Evolutionary conservation across 2,797 vertebrate species (phyloP).

Genomic region (Lepus townsendii): DNA sequence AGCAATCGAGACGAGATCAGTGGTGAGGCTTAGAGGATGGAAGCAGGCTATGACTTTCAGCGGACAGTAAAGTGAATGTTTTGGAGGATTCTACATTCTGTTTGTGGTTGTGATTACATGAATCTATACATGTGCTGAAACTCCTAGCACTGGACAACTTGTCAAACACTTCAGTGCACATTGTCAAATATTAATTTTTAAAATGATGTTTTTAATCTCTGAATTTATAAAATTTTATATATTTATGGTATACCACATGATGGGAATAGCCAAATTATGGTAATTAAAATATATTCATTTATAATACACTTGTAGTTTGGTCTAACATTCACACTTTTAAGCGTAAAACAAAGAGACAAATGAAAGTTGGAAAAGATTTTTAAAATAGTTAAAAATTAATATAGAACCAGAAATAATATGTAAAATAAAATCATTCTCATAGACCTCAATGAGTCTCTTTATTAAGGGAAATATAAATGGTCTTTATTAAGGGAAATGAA

Average conservation of each 20-base stretch:
- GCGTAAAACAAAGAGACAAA: not conserved
- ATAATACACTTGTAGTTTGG: not conserved
- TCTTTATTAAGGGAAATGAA: not conserved
- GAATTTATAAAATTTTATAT: not conserved
- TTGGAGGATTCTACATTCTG: not conserved
- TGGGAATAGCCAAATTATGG: not conserved
- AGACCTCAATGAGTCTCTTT: not conserved
- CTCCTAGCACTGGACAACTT: not conserved
- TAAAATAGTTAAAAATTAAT: not conserved
- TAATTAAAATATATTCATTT: not conserved
- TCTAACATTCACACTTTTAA: not conserved
- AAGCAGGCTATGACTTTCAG: not conserved
- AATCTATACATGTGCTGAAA: not conserved
- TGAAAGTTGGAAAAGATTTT: not conserved
- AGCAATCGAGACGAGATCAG: too few relatives aligned
- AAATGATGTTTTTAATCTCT: not conserved
- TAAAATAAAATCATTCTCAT: not conserved
- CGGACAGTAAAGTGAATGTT: not conserved
- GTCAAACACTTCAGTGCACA: not conserved
- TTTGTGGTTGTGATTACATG: not conserved
- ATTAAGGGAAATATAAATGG: not conserved
- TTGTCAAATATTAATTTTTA: not conserved
- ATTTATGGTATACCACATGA: not conserved
- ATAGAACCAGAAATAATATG: not conserved
- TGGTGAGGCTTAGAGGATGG: not conserved